Evolutionary conservation across 2,113 vertebrate genomes (phyloP), one percentile per base, ranked within the genome.

Genomic region (Gasterosteus aculeatus): DNA sequence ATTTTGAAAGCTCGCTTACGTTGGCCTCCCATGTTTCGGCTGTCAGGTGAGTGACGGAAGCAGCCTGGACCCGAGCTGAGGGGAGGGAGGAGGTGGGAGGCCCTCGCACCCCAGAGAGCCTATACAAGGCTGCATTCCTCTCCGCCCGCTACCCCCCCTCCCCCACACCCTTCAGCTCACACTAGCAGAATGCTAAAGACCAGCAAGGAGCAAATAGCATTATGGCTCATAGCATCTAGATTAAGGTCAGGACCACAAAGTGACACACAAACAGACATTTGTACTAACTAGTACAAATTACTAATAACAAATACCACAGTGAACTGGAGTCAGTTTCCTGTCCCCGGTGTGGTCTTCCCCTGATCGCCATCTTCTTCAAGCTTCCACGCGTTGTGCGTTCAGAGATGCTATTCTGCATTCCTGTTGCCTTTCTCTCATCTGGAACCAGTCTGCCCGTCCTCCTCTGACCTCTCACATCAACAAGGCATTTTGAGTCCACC

Each of bases 11-110:
- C 77, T 65, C 59, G 80, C 76, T 77, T 83, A 72, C 51, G 63
- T 84, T 83, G 76, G 74, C 84, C 89, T 91, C 87, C 89, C 62
- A 26, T 79, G 73, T 88, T 94, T 93, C 90, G 85, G 91, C 69
- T 89, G 14, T 69, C 75, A 95, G 94, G 93, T 87, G 90, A 90
- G 90, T 93, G 94, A 93, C 91, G 93, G 87, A 83, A 89, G 66
- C 74, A 94, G 92, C 88, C 81, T 82, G 89, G 88, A 88, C 84
- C 86, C 68, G 94, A 61, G 44, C 53, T 18, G 69, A 57, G 66
- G 57, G 73, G 29, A 3, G 74, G 84, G 71, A 69, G 75, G 66
- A 44, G 69, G 47, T 49, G 80, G 64, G 83, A 66, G 88, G 79
- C 68, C 70, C 73, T 75, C 58, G 44, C 69, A 87, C 77, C 81